Evolutionary conservation across 2,797 vertebrate species (phyloP).

Genomic region (Karalla daura): DNA sequence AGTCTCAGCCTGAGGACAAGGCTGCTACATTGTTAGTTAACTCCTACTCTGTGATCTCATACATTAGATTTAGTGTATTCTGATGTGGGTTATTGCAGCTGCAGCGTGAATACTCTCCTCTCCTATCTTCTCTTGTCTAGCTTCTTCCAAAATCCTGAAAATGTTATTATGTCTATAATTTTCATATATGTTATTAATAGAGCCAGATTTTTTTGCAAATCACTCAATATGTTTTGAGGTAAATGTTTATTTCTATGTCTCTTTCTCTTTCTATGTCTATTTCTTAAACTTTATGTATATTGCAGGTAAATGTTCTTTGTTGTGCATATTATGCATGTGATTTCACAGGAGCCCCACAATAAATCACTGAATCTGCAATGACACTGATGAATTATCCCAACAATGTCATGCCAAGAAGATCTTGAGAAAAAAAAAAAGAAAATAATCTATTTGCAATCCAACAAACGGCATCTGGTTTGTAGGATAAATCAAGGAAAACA

Average conservation of each 20-base stretch:
- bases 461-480: slow-evolving; percentile 8
- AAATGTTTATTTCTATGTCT: not conserved
- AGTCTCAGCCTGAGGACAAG: too few species aligned
- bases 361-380: slow-evolving; percentile 21
- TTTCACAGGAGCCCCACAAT: slow-evolving; percentile 7
- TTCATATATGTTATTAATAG: too few species aligned
- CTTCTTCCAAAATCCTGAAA: not conserved
- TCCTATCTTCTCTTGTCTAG: too few species aligned
- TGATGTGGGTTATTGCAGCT: not conserved
- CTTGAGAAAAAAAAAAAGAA: slow-evolving; percentile 1
- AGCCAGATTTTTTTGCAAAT: too few species aligned
- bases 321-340: slow-evolving; percentile 1
- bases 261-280: too few species aligned
- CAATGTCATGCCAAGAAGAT: slow-evolving; percentile 8
- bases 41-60: too few species aligned
- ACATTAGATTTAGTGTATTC: not conserved
- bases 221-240: not conserved
- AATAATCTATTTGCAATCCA: slow-evolving; percentile 12
- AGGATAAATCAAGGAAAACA: not conserved
- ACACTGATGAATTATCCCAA: slow-evolving; percentile 34
- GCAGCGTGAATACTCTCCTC: not conserved
- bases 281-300: not conserved
- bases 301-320: not conserved
- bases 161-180: too few species aligned
- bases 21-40: too few species aligned